Base-by-base conservation (phyloP, 1,140 invertebrate species). In the Zelostemma sp. region DNA sequence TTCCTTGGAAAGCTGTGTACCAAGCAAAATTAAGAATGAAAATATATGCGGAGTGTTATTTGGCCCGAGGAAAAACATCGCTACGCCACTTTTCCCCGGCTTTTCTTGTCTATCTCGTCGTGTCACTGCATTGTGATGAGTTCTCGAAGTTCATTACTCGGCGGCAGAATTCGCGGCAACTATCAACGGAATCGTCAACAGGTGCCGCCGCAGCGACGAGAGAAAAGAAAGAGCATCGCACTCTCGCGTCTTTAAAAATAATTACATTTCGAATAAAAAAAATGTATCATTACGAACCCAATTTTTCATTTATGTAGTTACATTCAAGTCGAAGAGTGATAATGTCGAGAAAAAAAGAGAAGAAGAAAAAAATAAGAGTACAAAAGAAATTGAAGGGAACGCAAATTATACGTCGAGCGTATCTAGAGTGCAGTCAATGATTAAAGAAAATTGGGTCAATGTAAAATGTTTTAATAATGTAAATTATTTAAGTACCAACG, bases 91-190 rank as follows among this genome's bases (percentile, higher is more conserved):
- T 45, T 16, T 45, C 41, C 8, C 25, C 8, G 25, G 25, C 8
- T 28, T 28, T 28, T 28, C 25, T 28, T 8, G 25, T 8, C 3
- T 8, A 28, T 28, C 25, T 8, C 8, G 3, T 55, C 57, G 47
- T 61, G 57, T 57, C 28, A 12, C 28, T 31, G 57, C 64, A 61
- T 61, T 47, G n/a, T 5, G 46, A 51, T 46, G 38, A 28, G 16
- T 40, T 55, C 64, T 61, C 28, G 56, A 46, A 67, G n/a, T 28
- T 28, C 8, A 14, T 1, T 21, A 11, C 56, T 56, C 41, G 9
- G 25, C 28, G 18, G 33, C 45, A 45, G 49, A 28, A 28, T 28
- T 50, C 55, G 55, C 15, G 11, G 11, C 35, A 40, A 40, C 15
- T 40, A 40, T 40, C 11, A 14, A 40, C 35, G 15, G 3, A 40